Percentiles rank a stretch among this genome's conserved stretches.
These are phyloP conservation scores for Epizoanthus rinbou DNA, from an alignment of 92 coral and sea anemone genomes.

Conservation along the genomic window DNA sequence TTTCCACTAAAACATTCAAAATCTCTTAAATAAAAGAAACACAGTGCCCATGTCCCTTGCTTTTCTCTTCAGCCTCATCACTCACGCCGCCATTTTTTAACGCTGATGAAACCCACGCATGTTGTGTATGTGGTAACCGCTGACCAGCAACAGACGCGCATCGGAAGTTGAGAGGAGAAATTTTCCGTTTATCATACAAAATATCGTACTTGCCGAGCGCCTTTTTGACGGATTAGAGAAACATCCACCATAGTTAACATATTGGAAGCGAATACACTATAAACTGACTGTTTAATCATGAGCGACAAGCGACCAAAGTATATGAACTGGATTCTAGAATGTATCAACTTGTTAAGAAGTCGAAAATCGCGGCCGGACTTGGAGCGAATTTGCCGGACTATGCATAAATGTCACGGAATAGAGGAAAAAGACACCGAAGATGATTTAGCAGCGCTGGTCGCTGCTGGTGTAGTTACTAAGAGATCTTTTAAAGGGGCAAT, in stretches of 20 bases:
- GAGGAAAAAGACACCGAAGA: slow-evolving; percentile 91
- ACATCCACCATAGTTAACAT: background rate
- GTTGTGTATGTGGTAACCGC: slow-evolving; percentile 8
- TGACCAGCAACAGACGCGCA: slow-evolving; percentile 20
- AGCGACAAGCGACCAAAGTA: slow-evolving; percentile 93
- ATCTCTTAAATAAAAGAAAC: background rate
- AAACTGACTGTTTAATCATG: slow-evolving; percentile 51
- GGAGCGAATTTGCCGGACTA: slow-evolving; percentile 98
- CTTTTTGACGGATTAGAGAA: slow-evolving; percentile 28
- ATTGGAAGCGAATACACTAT: background rate
- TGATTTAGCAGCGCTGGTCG: slow-evolving; percentile 87
- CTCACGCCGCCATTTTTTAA: slow-evolving; percentile 32
- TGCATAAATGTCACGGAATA: slow-evolving; percentile 98
- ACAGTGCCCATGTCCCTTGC: background rate
- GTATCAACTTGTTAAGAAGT: slow-evolving; percentile 95
- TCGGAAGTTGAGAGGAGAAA: background rate
- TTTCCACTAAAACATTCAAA: background rate
- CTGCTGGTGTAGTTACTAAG: slow-evolving; percentile 88
- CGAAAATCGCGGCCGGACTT: slow-evolving; percentile 99
- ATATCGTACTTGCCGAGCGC: slow-evolving; percentile 20
- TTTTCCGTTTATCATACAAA: slow-evolving; percentile 44
- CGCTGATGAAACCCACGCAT: slow-evolving; percentile 15
- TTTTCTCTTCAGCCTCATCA: background rate
- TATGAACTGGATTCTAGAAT: slow-evolving; percentile 98
- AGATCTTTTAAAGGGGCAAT: slow-evolving; percentile 98